Percentiles rank a stretch among this genome's conserved stretches.
These are phyloP conservation scores for Aplochiton taeniatus DNA, from an alignment of 2,797 vertebrate genomes.

Conservation along the genomic window DNA sequence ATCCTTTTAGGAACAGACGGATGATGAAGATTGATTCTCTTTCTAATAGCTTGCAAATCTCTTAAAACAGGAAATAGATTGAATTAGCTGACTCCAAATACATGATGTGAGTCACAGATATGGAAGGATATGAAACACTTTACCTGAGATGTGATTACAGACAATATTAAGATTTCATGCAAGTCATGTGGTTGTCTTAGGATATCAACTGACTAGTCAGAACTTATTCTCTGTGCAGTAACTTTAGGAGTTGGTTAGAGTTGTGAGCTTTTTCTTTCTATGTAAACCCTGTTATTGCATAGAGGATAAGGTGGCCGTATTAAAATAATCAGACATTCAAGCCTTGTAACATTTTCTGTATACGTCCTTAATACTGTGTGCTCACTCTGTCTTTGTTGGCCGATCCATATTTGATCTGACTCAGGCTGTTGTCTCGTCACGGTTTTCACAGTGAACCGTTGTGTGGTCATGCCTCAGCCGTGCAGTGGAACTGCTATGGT, in stretches of 20 bases:
- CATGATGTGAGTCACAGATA: conserved; percentile 10
- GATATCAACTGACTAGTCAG: background rate
- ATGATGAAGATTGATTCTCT: conserved; percentile 28
- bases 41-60: conserved; percentile 15
- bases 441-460: conserved; percentile 18
- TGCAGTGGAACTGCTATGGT: conserved; percentile 43
- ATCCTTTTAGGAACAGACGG: conserved; percentile 19
- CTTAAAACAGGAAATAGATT: conserved; percentile 8
- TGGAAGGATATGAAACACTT: conserved; percentile 14
- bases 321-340: too few species aligned
- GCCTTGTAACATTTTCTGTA: background rate
- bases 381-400: conserved; percentile 41
- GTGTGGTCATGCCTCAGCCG: conserved; percentile 31
- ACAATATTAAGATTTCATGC: conserved; percentile 29
- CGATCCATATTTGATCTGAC: conserved; percentile 16
- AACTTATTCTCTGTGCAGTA: background rate
- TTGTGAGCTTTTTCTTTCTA: conserved; percentile 24
- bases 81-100: background rate
- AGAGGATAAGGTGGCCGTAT: too few species aligned
- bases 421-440: conserved; percentile 24
- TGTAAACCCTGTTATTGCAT: conserved; percentile 3
- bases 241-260: background rate
- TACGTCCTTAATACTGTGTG: conserved; percentile 1
- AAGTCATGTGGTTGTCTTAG: background rate
- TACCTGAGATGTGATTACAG: conserved; percentile 19